phyloP scores from a whole-genome alignment of 2,797 vertebrate genomes.

The Petrocephalus sullivani region DNA sequence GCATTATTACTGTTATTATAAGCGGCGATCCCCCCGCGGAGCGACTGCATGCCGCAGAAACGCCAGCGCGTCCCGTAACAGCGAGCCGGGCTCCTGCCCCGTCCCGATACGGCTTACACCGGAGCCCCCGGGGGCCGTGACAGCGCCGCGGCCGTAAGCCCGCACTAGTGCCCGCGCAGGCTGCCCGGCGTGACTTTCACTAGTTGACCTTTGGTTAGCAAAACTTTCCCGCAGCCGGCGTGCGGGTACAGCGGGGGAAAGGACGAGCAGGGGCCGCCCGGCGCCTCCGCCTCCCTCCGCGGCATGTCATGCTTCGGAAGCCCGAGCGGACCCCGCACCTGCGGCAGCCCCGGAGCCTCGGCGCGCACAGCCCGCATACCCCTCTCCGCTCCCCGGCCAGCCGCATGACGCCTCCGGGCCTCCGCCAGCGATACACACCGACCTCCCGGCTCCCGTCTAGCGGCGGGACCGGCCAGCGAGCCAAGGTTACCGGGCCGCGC shows the following conservation, averaged over 20 bases:
- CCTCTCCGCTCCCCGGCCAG: no score
- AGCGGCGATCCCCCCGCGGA: not conserved
- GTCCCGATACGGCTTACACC: not conserved
- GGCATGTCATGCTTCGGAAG: not conserved
- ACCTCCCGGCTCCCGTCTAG: not conserved
- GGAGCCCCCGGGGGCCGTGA: not conserved
- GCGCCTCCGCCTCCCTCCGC: not conserved
- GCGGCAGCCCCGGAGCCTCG: no score
- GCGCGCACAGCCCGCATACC: no score
- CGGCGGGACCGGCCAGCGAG: not conserved
- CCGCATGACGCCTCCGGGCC: no score
- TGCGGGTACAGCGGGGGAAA: not conserved
- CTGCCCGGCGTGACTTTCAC: not conserved
- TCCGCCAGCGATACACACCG: no score
- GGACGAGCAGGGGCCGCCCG: not conserved
- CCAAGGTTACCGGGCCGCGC: not conserved
- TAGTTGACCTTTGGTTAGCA: slow-evolving; percentile 6
- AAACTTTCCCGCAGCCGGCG: not conserved
- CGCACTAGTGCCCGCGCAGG: no score
- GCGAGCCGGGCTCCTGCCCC: not conserved
- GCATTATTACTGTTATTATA: not conserved
- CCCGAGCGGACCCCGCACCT: not conserved
- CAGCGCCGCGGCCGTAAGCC: not conserved
- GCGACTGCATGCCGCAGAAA: not conserved
- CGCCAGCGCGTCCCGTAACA: not conserved